These are phyloP conservation scores for Shargacucullia verbasci DNA, from an alignment of 2,888 invertebrate genomes.

Conservation along the genomic window DNA sequence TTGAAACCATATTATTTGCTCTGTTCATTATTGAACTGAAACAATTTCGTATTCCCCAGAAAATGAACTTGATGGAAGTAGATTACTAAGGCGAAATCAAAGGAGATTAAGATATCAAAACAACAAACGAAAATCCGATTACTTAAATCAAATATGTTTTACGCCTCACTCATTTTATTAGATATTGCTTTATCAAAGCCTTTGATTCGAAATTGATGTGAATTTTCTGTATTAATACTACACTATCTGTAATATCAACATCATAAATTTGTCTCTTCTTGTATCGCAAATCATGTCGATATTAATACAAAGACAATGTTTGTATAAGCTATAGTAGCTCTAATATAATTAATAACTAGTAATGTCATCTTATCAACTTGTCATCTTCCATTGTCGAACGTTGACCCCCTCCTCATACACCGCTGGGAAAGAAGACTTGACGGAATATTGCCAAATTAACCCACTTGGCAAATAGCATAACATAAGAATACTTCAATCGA, in stretches of 20 bases:
- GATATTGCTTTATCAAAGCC: no score
- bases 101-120: constrained; percentile 11
- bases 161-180: no score
- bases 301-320: constrained; percentile 17
- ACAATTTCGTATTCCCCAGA: constrained; percentile 2
- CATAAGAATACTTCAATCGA: no score
- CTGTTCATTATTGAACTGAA: constrained; percentile 20
- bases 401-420: no score
- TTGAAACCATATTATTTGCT: constrained; percentile 4
- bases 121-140: constrained; percentile 24
- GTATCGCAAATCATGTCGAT: constrained; percentile 15
- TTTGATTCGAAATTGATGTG: no score
- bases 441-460: no score
- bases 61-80: no score
- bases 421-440: no score
- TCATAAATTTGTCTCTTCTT: constrained; percentile 25
- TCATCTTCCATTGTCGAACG: no score
- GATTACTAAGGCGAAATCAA: neutral
- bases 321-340: neutral
- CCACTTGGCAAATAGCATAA: no score
- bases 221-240: neutral
- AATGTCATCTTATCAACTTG: no score
- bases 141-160: constrained; percentile 14
- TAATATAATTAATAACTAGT: no score
- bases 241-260: constrained; percentile 22